Evolutionary conservation across 2,113 vertebrate species (phyloP), one percentile per base, ranked within the genome.

Genomic region (Sphyrna mokarran): DNA sequence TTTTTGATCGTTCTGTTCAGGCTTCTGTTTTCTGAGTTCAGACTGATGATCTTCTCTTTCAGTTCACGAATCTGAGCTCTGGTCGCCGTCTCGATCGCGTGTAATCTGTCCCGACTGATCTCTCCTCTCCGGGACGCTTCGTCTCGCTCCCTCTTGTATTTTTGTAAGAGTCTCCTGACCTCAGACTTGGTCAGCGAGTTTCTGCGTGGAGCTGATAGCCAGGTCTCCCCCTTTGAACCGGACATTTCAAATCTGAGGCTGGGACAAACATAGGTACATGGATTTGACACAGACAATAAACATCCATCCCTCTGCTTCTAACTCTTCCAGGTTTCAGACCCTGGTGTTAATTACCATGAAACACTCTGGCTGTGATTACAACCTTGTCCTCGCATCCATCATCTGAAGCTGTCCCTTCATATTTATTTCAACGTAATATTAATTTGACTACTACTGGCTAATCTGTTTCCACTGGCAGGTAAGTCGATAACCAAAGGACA

Each of bases 71-170:
- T 97, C 20, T 96, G 95, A 33, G 97, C 97, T 48, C 97, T 97
- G 48, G 97, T 96, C 95, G 97, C 97, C 0, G 97, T 96, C 96
- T 98, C 98, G 0, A 97, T 96, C 76, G 97, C 97, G 87, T 97
- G 96, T 89, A 98, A 96, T 76, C 97, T 98, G 86, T 98, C 98
- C 61, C 97, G 96, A 90, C 98, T 96, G 18, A 96, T 20, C 37
- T 96, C 97, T 96, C 98, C 98, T 26, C 97, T 97, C 61, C 97
- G 97, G 91, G 97, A 54, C 43, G 98, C 97, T 26, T 98, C 98
- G 1, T 98, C 98, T 96, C 98, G 96, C 95, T 98, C 98, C 83
- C 97, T 97, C 18, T 97, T 97, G 96, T 97, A 98, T 96, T 97
- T 98, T 95, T 98, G 97, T 96, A 98, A 96, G 96, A 97, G 97